Percentiles rank a stretch among this genome's conserved stretches.
These are phyloP conservation scores for Andinoacara biseriatus DNA, from an alignment of 2,113 vertebrate genomes.

Conservation along the genomic window DNA sequence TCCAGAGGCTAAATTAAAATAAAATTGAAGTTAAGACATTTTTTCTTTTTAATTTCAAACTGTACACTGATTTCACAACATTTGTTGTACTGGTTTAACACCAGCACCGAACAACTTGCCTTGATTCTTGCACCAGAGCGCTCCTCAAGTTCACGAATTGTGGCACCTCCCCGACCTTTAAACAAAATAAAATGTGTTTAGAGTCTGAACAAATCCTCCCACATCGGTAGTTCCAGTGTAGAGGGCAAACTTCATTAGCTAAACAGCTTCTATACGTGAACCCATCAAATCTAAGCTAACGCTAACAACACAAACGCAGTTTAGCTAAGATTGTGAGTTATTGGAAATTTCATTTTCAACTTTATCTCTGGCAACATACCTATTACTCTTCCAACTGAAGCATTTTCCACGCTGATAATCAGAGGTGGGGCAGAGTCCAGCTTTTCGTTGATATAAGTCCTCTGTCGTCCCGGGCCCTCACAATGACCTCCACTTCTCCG, in stretches of 20 bases:
- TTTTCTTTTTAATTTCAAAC: not conserved
- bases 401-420: conserved; percentile 78
- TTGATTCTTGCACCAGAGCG: conserved; percentile 88
- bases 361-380: conserved; percentile 71
- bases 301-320: not conserved
- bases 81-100: not conserved
- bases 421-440: conserved; percentile 37
- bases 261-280: not conserved
- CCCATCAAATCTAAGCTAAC: not conserved
- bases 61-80: not conserved
- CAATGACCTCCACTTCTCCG: not conserved
- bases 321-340: not conserved
- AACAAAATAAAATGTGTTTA: not conserved
- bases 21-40: not conserved
- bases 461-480: not conserved
- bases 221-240: not conserved
- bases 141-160: conserved; percentile 89
- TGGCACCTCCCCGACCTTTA: conserved; percentile 88
- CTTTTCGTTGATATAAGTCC: not conserved
- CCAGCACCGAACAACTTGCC: conserved; percentile 66
- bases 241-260: not conserved
- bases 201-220: not conserved
- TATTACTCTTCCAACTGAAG: conserved; percentile 82
- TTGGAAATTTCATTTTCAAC: not conserved
- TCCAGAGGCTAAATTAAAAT: not conserved